Evolutionary conservation across 2,113 vertebrate species (phyloP), one percentile per base, ranked within the genome.

Genomic region (Pelecanoides urinatrix): DNA sequence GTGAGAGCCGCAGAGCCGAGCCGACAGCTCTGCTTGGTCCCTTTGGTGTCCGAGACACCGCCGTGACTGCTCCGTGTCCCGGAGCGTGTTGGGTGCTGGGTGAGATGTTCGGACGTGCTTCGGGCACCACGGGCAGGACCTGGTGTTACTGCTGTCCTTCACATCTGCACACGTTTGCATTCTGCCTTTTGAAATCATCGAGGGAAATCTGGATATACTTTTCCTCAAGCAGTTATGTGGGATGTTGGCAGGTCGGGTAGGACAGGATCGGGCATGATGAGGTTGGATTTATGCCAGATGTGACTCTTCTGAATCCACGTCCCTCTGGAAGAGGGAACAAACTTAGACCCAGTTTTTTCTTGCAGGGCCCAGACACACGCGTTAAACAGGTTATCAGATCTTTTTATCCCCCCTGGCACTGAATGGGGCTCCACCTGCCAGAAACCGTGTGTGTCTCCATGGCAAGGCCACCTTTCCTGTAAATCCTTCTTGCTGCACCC

Each of bases 41-140:
- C 21, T 12, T n/a, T 10, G n/a, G 34, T 36, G 59, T 27, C 52
- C 10, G 67, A 21, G 67, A 8, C 12, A 7, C 21, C 0, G 0
- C 49, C 1, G 2, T 19, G 50, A 29, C 45, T 12, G 61, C 16
- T 34, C 44, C 4, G 1, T 32, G 50, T 20, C 9, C 10, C 11
- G 59, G 67, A 12, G 2, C 1, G 0, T 0, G 2, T 5, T 0
- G 3, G 59, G 14, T 8, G 58, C 10, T 0, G 5, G 29, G 13
- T 9, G 18, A 12, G 32, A 40, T 7, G 22, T 25, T 27, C 59
- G n/a, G 66, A 34, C 1, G 2, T 25, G 44, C 45, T 66, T 25
- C 2, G 7, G 52, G 30, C 52, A 25, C 59, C 13, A 1, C 0
- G 2, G 26, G 25, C 45, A 53, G 47, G 55, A 22, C 49, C 47